Evolutionary conservation across 2,113 vertebrate genomes (phyloP).

Genomic region (Collichthys lucidus): DNA sequence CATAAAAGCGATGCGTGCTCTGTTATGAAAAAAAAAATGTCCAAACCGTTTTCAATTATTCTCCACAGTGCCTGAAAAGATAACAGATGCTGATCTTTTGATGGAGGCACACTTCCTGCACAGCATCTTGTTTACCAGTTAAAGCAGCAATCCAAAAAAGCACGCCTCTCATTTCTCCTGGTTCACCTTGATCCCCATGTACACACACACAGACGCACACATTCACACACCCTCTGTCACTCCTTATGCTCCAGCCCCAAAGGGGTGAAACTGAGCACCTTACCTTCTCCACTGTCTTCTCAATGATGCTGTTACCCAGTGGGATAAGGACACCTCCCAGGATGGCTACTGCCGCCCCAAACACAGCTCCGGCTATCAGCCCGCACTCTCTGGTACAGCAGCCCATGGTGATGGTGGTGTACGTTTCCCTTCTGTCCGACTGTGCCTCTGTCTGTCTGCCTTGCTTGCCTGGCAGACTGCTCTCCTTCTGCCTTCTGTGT

Average conservation of each 20-base stretch:
- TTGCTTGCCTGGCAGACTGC: conserved; percentile 54
- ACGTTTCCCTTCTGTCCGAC: conserved; percentile 44
- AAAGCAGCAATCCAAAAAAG: conserved; percentile 29
- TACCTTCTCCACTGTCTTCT: conserved; percentile 89
- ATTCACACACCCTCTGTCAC: conserved; percentile 16
- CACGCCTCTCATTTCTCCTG: conserved; percentile 52
- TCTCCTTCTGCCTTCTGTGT: conserved; percentile 66
- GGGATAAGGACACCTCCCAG: conserved; percentile 92
- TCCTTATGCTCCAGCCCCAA: conserved; percentile 17
- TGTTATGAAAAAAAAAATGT: not conserved
- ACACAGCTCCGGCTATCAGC: conserved; percentile 84
- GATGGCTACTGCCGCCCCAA: conserved; percentile 86
- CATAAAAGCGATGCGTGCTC: conserved; percentile 38
- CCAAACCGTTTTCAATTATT: not conserved
- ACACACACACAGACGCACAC: not conserved
- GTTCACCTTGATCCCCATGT: conserved; percentile 72
- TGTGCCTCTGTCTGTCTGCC: conserved; percentile 25
- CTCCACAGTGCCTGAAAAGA: not conserved
- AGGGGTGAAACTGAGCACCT: conserved; percentile 43
- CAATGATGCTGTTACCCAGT: conserved; percentile 86
- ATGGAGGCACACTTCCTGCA: conserved; percentile 27
- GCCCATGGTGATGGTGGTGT: conserved; percentile 73
- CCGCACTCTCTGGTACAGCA: conserved; percentile 82
- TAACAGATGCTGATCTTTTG: conserved; percentile 36
- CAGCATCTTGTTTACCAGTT: conserved; percentile 40